Evolutionary conservation across 2,888 invertebrate species (phyloP).

Genomic region (Altica lythri): DNA sequence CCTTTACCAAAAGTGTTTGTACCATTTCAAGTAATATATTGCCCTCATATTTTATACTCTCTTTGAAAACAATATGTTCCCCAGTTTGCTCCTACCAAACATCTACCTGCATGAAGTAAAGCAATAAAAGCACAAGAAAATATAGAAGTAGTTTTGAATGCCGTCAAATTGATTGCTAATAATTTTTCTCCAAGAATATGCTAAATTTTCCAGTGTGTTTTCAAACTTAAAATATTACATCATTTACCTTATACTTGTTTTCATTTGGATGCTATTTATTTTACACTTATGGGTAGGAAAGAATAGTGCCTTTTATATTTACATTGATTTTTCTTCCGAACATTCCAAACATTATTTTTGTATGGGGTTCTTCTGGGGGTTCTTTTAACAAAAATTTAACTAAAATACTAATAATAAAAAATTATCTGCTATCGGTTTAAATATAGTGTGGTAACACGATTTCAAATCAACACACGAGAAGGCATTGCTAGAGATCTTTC

Average conservation of each 20-base stretch:
- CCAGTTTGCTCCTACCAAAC: conserved; percentile 21
- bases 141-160: conserved; percentile 17
- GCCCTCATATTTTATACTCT: conserved; percentile 19
- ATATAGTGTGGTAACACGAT: too few species aligned
- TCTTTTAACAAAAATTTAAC: too few species aligned
- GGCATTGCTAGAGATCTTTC: too few species aligned
- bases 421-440: too few species aligned
- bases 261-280: neutral
- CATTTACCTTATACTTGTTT: conserved; percentile 14
- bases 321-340: too few species aligned
- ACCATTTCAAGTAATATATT: conserved; percentile 19
- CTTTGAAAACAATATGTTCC: conserved; percentile 23
- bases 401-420: too few species aligned
- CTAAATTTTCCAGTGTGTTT: conserved; percentile 14
- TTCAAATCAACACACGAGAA: too few species aligned
- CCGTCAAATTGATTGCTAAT: conserved; percentile 24
- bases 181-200: conserved; percentile 15
- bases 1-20: conserved; percentile 18
- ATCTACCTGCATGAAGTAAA: conserved; percentile 22
- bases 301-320: too few species aligned
- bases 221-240: conserved; percentile 15
- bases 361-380: too few species aligned
- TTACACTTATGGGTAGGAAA: too few species aligned
- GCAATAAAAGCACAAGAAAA: conserved; percentile 16
- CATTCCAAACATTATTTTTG: too few species aligned